These are phyloP conservation scores for Agrochola litura DNA, from an alignment of 2,888 invertebrate genomes.

Conservation along the genomic window DNA sequence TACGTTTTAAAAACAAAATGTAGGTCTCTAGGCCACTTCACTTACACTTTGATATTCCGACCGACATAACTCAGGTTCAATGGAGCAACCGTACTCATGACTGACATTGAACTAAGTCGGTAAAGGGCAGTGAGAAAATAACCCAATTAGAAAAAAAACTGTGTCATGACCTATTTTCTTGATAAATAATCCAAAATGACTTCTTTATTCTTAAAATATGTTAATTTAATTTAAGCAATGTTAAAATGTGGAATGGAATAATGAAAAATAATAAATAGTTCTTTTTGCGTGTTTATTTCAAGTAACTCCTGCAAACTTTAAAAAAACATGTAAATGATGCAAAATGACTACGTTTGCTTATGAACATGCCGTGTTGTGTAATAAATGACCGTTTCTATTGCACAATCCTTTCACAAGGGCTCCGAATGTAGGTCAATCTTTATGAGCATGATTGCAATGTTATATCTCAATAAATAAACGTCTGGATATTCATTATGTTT, in stretches of 20 bases:
- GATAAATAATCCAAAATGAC: slow-evolving; percentile 53
- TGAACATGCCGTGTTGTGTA: slow-evolving; percentile 89
- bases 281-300: slow-evolving; percentile 70
- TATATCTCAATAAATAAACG: slow-evolving; percentile 65
- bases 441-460: slow-evolving; percentile 83
- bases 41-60: slow-evolving; percentile 95
- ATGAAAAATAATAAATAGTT: slow-evolving; percentile 68
- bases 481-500: neutral
- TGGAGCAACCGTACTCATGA: slow-evolving; percentile 92
- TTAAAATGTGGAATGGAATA: slow-evolving; percentile 11
- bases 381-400: slow-evolving; percentile 91
- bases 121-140: slow-evolving; percentile 89
- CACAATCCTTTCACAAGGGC: slow-evolving; percentile 91
- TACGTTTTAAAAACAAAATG: slow-evolving; percentile 91
- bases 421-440: slow-evolving; percentile 90
- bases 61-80: slow-evolving; percentile 94
- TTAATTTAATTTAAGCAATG: slow-evolving; percentile 28
- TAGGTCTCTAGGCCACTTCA: slow-evolving; percentile 97
- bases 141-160: slow-evolving; percentile 84
- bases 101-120: slow-evolving; percentile 91
- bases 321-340: slow-evolving; percentile 82
- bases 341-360: slow-evolving; percentile 87
- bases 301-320: slow-evolving; percentile 68
- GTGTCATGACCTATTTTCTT: slow-evolving; percentile 84
- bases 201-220: slow-evolving; percentile 30